Conservation (phyloP, 2,113 vertebrate species). For the Aspidoscelis tigris region DNA sequence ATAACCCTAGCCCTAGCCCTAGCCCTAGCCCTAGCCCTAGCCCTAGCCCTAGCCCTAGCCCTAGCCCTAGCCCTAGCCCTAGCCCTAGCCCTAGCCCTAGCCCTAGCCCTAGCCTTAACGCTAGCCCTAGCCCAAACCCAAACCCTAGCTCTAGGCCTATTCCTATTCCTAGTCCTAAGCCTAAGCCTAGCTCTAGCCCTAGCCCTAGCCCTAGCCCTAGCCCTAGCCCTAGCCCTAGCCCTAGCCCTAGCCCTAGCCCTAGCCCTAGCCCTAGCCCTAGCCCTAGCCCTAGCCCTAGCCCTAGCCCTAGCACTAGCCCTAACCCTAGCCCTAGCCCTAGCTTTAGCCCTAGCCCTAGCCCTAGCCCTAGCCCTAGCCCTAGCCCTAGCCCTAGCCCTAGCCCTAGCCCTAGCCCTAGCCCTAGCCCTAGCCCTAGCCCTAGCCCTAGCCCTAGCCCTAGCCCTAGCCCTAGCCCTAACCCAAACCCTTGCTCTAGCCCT, state of each 20-base stretch:
- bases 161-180: too few relatives aligned
- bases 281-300: conserved; percentile 15
- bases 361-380: not conserved
- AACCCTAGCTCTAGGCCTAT: too few relatives aligned
- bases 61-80: not conserved
- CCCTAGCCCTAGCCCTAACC: conserved; percentile 18
- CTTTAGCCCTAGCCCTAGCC: too few relatives aligned
- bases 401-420: conserved; percentile 1
- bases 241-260: not conserved
- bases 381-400: conserved; percentile 6
- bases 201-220: not conserved
- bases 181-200: too few relatives aligned
- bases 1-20: too few relatives aligned
- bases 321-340: too few relatives aligned
- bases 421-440: conserved; percentile 11
- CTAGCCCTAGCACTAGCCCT: not conserved
- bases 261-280: conserved; percentile 8
- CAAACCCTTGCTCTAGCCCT: not conserved
- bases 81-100: conserved; percentile 25
- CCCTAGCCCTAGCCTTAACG: not conserved
- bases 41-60: conserved; percentile 4
- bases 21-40: conserved; percentile 6
- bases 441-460: conserved; percentile 12
- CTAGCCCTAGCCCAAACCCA: too few relatives aligned
- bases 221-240: not conserved